A percentile compares a stretch with the other conserved stretches of the same genome.
These are phyloP conservation scores for Marmota monax DNA, from an alignment of 2,113 vertebrate genomes.

Conservation along the genomic window DNA sequence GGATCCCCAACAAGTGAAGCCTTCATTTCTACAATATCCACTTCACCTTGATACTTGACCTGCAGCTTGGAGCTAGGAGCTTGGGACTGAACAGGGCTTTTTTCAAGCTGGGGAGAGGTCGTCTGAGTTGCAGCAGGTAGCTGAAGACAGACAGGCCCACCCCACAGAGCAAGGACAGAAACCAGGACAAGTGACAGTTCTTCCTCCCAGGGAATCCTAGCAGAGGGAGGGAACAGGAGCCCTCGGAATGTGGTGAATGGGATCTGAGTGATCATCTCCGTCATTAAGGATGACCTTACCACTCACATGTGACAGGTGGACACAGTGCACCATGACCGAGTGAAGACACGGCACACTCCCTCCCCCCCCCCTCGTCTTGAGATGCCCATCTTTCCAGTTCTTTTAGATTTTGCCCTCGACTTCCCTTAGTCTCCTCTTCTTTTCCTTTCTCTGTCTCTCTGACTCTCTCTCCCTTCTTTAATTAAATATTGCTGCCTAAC, in stretches of 20 bases:
- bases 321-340: accelerated
- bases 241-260: background rate
- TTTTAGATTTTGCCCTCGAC: background rate
- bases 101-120: accelerated
- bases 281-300: background rate
- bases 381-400: background rate
- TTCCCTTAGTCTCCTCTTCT: conserved; percentile 24
- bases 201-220: background rate
- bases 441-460: background rate
- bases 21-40: accelerated
- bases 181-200: background rate
- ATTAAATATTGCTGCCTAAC: conserved; percentile 82
- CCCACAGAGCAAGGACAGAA: background rate
- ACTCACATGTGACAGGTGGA: background rate
- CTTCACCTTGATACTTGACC: background rate
- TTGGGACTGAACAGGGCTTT: accelerated
- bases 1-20: background rate
- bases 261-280: accelerated
- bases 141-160: background rate
- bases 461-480: conserved; percentile 37
- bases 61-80: background rate
- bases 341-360: accelerated
- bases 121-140: background rate
- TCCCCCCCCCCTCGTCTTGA: background rate
- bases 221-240: background rate